Percentiles rank a stretch among this genome's conserved stretches.
Evolutionary conservation across 2,797 vertebrate genomes (phyloP).

Genomic region (Furcifer pardalis): DNA sequence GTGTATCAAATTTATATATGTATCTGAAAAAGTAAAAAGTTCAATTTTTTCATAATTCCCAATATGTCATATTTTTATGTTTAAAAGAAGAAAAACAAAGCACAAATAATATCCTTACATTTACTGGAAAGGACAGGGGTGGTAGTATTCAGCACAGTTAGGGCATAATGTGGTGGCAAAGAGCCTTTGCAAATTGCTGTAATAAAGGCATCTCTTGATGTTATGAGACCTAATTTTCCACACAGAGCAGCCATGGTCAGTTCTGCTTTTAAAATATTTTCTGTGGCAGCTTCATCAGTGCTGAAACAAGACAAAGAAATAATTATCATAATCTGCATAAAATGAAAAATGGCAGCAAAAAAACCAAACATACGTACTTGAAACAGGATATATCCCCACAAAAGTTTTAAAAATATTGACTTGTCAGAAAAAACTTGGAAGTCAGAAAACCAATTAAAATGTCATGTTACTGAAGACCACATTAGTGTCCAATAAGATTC

Average conservation of each 20-base stretch:
- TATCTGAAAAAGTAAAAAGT: slow-evolving; percentile 12
- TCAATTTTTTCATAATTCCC: accelerated
- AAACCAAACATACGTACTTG: background rate
- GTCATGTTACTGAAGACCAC: no score
- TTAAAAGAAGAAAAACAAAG: slow-evolving; percentile 3
- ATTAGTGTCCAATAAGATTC: no score
- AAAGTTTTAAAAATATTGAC: background rate
- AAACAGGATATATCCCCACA: slow-evolving; percentile 29
- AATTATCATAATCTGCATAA: slow-evolving; percentile 26
- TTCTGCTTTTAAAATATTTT: slow-evolving; percentile 98
- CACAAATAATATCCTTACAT: slow-evolving; percentile 76
- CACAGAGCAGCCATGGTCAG: slow-evolving; percentile 95
- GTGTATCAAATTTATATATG: background rate
- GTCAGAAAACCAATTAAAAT: background rate
- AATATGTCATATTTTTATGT: background rate
- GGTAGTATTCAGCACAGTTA: slow-evolving; percentile 90
- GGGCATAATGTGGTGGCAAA: slow-evolving; percentile 94
- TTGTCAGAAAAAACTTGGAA: background rate
- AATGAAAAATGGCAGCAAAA: slow-evolving; percentile 28
- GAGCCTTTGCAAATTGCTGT: slow-evolving; percentile 98
- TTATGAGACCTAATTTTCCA: slow-evolving; percentile 92
- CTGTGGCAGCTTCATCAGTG: slow-evolving; percentile 96
- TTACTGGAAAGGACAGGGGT: slow-evolving; percentile 87
- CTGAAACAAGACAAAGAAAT: slow-evolving; percentile 73
- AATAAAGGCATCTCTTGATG: slow-evolving; percentile 97